A percentile compares a stretch with the other conserved stretches of the same genome.
phyloP scores from a whole-genome alignment of 2,888 invertebrate species.

The Watsonalla cultraria region DNA sequence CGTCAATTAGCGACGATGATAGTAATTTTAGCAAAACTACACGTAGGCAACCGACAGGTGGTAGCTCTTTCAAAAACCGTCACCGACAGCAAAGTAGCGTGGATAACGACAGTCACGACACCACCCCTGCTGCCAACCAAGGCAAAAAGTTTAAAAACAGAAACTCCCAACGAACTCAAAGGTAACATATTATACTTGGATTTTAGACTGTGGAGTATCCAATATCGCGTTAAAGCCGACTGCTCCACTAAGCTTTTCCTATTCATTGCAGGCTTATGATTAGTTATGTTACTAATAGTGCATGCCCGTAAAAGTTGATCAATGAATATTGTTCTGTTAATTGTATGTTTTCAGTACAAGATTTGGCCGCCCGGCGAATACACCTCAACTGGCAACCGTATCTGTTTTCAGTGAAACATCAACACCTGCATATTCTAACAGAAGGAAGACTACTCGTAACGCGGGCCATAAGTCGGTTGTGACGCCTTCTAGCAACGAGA shows the following conservation, averaged over 20 bases:
- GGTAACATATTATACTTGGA: constrained; percentile 40
- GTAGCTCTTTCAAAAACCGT: constrained; percentile 79
- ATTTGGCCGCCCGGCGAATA: constrained; percentile 68
- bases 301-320: background rate
- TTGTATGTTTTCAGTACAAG: constrained; percentile 68
- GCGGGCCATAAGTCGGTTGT: constrained; percentile 63
- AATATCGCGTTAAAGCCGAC: constrained; percentile 31
- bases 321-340: background rate
- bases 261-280: constrained; percentile 12
- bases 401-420: constrained; percentile 82
- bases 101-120: constrained; percentile 60
- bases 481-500: constrained; percentile 59
- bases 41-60: constrained; percentile 71
- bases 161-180: constrained; percentile 60
- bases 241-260: constrained; percentile 5
- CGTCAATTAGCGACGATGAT: constrained; percentile 80
- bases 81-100: constrained; percentile 57
- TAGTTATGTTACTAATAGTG: constrained; percentile 11
- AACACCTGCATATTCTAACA: constrained; percentile 70
- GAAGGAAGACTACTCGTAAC: constrained; percentile 72
- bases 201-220: constrained; percentile 1
- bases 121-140: constrained; percentile 43
- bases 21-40: constrained; percentile 74
- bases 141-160: constrained; percentile 71
- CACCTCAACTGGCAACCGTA: constrained; percentile 81